Evolutionary conservation across 2,888 invertebrate genomes (phyloP).

Genomic region (Acleris cristana): DNA sequence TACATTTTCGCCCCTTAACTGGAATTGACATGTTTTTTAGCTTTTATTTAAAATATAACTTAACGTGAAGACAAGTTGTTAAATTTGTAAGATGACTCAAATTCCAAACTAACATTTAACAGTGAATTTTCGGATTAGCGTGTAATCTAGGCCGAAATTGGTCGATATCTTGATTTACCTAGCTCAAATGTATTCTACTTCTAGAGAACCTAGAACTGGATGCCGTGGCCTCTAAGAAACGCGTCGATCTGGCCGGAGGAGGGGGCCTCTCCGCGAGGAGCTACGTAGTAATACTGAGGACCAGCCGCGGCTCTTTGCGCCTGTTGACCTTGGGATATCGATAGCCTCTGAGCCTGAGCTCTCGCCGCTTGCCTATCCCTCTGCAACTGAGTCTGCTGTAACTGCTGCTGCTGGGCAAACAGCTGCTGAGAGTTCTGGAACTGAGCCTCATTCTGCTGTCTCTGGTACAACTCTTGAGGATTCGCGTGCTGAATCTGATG

Average conservation of each 20-base stretch:
- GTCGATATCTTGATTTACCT: slow-evolving; percentile 59
- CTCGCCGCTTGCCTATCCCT: slow-evolving; percentile 82
- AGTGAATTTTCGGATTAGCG: slow-evolving; percentile 6
- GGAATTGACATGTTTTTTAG: too few relatives aligned
- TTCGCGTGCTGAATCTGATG: slow-evolving; percentile 71
- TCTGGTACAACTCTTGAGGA: slow-evolving; percentile 82
- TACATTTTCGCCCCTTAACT: too few relatives aligned
- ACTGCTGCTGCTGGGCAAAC: slow-evolving; percentile 87
- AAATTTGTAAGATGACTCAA: too few relatives aligned
- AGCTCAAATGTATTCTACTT: slow-evolving; percentile 55
- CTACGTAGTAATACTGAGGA: slow-evolving; percentile 85
- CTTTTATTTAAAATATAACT: too few relatives aligned
- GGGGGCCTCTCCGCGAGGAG: slow-evolving; percentile 76
- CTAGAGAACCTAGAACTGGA: slow-evolving; percentile 80
- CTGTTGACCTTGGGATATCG: slow-evolving; percentile 64
- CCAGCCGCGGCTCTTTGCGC: slow-evolving; percentile 50
- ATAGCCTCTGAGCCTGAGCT: slow-evolving; percentile 74
- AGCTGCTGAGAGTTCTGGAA: slow-evolving; percentile 86
- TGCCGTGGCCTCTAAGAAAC: slow-evolving; percentile 89
- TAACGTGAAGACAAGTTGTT: too few relatives aligned
- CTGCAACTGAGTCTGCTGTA: slow-evolving; percentile 87
- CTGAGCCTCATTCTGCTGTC: slow-evolving; percentile 85
- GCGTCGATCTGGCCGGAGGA: slow-evolving; percentile 91
- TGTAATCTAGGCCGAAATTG: slow-evolving; percentile 43
- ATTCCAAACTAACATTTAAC: slow-evolving; percentile 1